phyloP scores from a whole-genome alignment of 1,140 invertebrate species.

The Macrobrachium rosenbergii region DNA sequence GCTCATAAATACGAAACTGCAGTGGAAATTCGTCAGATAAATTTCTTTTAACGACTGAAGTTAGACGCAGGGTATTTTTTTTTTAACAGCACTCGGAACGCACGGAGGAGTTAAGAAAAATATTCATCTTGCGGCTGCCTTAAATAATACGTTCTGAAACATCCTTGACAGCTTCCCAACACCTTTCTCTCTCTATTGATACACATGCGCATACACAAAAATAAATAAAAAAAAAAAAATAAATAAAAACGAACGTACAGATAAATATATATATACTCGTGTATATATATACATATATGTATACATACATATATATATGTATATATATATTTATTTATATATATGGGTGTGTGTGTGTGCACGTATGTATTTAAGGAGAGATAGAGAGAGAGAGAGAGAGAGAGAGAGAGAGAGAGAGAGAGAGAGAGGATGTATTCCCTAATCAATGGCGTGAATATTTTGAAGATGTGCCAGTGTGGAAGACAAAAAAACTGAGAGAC shows the following conservation, averaged over 20 bases:
- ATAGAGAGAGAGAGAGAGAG: slow-evolving; percentile 14
- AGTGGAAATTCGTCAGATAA: no score
- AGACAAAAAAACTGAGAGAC: slow-evolving; percentile 5
- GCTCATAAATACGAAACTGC: no score
- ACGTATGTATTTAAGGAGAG: not conserved
- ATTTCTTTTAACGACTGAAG: no score
- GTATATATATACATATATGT: not conserved
- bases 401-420: slow-evolving; percentile 17
- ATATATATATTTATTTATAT: slow-evolving; percentile 13
- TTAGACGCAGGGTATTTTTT: no score
- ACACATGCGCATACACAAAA: no score
- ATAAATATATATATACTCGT: not conserved
- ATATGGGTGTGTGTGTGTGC: not conserved
- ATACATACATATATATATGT: slow-evolving; percentile 21
- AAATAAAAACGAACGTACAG: no score
- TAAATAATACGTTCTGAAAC: not conserved
- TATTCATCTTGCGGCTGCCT: no score
- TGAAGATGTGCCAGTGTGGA: not conserved
- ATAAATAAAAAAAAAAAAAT: no score
- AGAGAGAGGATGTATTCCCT: not conserved
- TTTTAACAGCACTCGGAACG: no score
- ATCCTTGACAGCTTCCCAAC: not conserved
- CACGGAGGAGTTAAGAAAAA: no score
- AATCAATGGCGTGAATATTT: no score
- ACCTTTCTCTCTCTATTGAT: slow-evolving; percentile 6